phyloP scores from a whole-genome alignment of 1,140 invertebrate genomes.

The Hyles vespertilio region DNA sequence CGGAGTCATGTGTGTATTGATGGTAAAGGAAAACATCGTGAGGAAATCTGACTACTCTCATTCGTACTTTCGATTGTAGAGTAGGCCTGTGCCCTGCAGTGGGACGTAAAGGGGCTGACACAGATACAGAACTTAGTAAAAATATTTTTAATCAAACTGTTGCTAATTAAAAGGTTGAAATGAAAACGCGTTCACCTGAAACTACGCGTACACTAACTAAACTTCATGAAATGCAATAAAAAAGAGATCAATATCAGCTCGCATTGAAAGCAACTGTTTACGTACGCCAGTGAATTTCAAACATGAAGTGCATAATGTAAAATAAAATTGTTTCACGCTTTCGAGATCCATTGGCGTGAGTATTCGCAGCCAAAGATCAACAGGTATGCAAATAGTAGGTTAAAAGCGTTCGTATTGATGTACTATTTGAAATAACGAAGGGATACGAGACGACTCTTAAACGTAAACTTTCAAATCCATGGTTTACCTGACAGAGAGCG shows the following conservation, averaged over 20 bases:
- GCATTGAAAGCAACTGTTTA: too few relatives aligned
- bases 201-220: not conserved
- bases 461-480: constrained; percentile 62
- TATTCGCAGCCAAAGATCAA: constrained; percentile 33
- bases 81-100: too few relatives aligned
- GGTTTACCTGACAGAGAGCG: constrained; percentile 61
- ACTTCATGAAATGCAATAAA: not conserved
- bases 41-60: too few relatives aligned
- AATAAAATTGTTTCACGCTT: constrained; percentile 19
- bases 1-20: too few relatives aligned
- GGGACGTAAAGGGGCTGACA: too few relatives aligned
- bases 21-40: too few relatives aligned
- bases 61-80: too few relatives aligned
- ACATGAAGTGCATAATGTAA: constrained; percentile 12
- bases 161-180: too few relatives aligned
- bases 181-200: too few relatives aligned
- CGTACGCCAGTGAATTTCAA: constrained; percentile 4
- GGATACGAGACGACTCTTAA: constrained; percentile 46
- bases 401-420: constrained; percentile 39
- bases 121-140: too few relatives aligned
- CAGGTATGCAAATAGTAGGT: constrained; percentile 48
- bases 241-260: constrained; percentile 2
- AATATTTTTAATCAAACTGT: too few relatives aligned
- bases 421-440: constrained; percentile 54
- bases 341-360: constrained; percentile 14